Percentiles rank a stretch among this genome's conserved stretches.
These are phyloP conservation scores for Drosophila prolongata DNA, from an alignment of 2,888 invertebrate genomes.

Conservation along the genomic window DNA sequence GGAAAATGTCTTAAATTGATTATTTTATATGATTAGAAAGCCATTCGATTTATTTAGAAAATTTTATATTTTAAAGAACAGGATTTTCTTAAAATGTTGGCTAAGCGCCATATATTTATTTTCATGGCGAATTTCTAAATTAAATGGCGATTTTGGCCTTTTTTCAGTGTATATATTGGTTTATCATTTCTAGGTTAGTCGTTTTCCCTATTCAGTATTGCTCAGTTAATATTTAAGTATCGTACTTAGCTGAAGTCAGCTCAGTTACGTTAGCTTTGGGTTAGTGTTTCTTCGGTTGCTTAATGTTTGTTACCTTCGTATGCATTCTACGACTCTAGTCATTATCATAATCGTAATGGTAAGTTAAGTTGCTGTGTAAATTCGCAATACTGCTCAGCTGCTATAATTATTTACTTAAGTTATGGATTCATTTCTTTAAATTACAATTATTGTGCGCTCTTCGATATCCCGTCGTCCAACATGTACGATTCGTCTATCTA, in stretches of 20 bases:
- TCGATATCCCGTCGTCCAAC: conserved; percentile 51
- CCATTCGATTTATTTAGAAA: no score
- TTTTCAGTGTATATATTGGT: conserved; percentile 13
- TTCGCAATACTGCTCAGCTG: conserved; percentile 55
- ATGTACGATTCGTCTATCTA: conserved; percentile 57
- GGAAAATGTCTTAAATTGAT: no score
- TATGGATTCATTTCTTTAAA: conserved; percentile 61
- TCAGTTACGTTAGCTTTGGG: conserved; percentile 27
- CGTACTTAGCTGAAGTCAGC: conserved; percentile 41
- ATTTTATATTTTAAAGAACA: not conserved
- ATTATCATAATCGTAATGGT: conserved; percentile 35
- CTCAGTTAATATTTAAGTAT: conserved; percentile 37
- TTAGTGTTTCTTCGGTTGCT: conserved; percentile 6
- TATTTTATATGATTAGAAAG: no score
- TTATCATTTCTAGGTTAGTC: conserved; percentile 16
- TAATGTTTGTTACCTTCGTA: conserved; percentile 5
- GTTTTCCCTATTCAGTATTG: conserved; percentile 24
- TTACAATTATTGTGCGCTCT: conserved; percentile 70
- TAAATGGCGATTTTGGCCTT: conserved; percentile 1
- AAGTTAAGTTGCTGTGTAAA: conserved; percentile 50
- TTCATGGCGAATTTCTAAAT: not conserved
- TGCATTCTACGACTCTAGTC: conserved; percentile 22
- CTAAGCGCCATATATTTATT: not conserved
- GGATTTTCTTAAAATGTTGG: not conserved
- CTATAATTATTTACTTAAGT: conserved; percentile 54